Base-by-base conservation (phyloP, 2,797 vertebrate genomes). In the Silurus aristotelis region DNA sequence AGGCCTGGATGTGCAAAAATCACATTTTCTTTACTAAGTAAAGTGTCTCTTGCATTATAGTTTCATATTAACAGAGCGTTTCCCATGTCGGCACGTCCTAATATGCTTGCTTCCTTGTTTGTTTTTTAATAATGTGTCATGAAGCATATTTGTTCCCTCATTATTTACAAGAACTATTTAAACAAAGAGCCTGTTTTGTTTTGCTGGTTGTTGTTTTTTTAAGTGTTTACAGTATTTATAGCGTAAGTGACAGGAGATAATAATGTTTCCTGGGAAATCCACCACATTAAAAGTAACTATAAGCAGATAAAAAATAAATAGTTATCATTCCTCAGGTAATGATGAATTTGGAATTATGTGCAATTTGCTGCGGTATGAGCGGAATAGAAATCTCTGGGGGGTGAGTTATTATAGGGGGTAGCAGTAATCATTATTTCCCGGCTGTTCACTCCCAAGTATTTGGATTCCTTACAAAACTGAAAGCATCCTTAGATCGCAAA, bases 1-100 rank as follows among this genome's bases (percentile, higher is more conserved):
- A 79, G 76, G 76, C 58, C 76, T 46, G 56, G 76, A 79, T 79
- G 76, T 63, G 76, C 76, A 13, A 79, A 46, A 61, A n/a, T 13
- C 17, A 58, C 17, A 31, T 58, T 58, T 15, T 7, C 14, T 19
- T 6, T 1, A 17, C 12, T 8, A 7, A 46, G 27, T 27, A 19
- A 3, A 15, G 52, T 14, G 25, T 58, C 4, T 22, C 20, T 60
- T 43, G 10, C 3, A 19, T 10, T 7, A 19, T 17, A 1, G 6
- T 76, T 56, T 56, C 43, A 46, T 12, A 60, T 4, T 13, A 77
- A 20, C 56, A 31, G 8, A 7, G 73, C 56, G 2, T 3, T 27
- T 38, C 38, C 38, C 38, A 38, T 38, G 38, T 38, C 38, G 38
- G 38, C 38, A 38, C 38, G 1, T 38, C 38, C 38, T 38, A 38